Percentiles rank a stretch among this genome's conserved stretches.
phyloP scores from a whole-genome alignment of 2,797 vertebrate genomes.

The Heterohyrax brucei region DNA sequence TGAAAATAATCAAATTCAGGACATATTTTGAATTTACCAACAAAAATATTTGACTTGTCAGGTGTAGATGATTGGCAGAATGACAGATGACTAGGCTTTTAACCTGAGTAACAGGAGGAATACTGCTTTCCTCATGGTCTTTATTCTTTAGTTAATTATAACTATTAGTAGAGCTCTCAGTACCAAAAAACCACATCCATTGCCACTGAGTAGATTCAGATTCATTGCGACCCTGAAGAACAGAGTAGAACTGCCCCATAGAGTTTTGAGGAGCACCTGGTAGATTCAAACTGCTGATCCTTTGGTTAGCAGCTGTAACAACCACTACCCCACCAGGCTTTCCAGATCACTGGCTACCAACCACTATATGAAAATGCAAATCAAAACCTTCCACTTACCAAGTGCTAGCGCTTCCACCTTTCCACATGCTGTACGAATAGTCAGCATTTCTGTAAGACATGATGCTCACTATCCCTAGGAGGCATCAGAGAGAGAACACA shows the following conservation, averaged over 20 bases:
- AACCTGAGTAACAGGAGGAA: not conserved
- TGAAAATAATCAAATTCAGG: not conserved
- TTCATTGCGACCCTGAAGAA: no score
- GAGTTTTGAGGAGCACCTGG: no score
- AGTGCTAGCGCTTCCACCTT: constrained; percentile 90
- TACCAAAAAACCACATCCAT: no score
- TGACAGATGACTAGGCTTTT: not conserved
- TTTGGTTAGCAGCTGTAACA: no score
- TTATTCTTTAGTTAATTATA: not conserved
- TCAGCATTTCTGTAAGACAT: constrained; percentile 93
- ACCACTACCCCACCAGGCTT: no score
- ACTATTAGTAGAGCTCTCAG: not conserved
- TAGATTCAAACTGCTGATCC: no score
- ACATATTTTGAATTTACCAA: not conserved
- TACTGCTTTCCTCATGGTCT: not conserved
- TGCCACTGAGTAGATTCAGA: no score
- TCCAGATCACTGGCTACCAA: not conserved
- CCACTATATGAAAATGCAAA: not conserved
- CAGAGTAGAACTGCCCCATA: no score
- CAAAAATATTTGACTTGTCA: not conserved
- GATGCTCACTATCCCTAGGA: constrained; percentile 92
- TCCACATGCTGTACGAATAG: constrained; percentile 95
- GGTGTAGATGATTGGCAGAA: not conserved
- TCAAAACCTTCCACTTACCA: constrained; percentile 91
- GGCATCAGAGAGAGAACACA: constrained; percentile 55